Evolutionary conservation across 92 coral and sea anemone species (phyloP), one percentile per base, ranked within the genome.

Genomic region (Paragorgia papillata): DNA sequence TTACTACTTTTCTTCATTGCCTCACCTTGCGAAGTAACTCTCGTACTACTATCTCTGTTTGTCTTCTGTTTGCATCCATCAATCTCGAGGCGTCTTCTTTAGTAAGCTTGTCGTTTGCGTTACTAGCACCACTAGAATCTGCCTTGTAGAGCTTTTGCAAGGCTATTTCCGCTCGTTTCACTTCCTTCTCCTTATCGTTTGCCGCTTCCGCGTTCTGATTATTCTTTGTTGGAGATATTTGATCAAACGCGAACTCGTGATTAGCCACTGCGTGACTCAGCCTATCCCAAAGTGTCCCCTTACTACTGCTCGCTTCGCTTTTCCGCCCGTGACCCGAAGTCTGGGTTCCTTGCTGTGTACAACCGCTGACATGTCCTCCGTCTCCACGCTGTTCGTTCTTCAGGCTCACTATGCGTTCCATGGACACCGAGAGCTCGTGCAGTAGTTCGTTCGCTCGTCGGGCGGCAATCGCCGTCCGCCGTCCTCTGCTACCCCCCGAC

Each of bases 361-460:
- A 46, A 46, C 2, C n/a, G 53, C n/a, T 15, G 53, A 2, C 14
- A 6, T 15, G 53, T n/a, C n/a, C n/a, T 9, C 12, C 53, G 9
- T 46, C 53, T 2, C 53, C 17, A 6, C 15, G 53, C 15, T 15
- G 53, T 2, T 46, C 53, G 4, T 37, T 37, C 53, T 46, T 9
- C 24, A 13, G 71, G 44, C 4, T 32, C 6, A 18, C 46, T 26
- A 57, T 18, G 18, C 34, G 48, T 6, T 71, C 78, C 62, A 71
- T 51, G 17, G 78, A 71, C 24, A 20, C 35, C 62, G 78, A 71
- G 19, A 71, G 64, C 29, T 71, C 78, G 62, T 55, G 50, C 8
- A 71, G 78, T 13, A 71, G 64, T 71, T 71, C 78, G 64, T 26
- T 71, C 13, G 78, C 78, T 55, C 64, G 40, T 71, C 78, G 78